Evolutionary conservation across 2,888 invertebrate genomes (phyloP).

Genomic region (Conistra vaccinii): DNA sequence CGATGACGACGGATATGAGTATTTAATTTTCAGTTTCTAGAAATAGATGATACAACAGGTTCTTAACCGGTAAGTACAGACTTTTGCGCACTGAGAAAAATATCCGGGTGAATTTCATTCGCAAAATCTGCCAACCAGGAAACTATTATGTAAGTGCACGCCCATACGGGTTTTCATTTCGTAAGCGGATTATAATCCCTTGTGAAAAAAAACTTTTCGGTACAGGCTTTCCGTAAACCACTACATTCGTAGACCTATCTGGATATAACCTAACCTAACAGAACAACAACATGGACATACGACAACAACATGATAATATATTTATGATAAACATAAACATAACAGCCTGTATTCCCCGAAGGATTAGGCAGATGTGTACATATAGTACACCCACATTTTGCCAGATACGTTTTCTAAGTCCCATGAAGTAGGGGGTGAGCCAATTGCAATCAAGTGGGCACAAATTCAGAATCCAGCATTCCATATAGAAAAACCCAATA

Average conservation of each 20-base stretch:
- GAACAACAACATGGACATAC: too few species aligned
- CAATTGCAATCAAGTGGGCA: too few species aligned
- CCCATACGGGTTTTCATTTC: background rate
- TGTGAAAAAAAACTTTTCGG: background rate
- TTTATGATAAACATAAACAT: too few species aligned
- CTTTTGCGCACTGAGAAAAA: background rate
- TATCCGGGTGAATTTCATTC: background rate
- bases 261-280: background rate
- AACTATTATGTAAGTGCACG: background rate
- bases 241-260: background rate
- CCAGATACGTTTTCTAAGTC: too few species aligned
- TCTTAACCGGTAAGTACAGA: background rate
- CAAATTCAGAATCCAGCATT: too few species aligned
- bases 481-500: too few species aligned
- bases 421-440: too few species aligned
- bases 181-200: background rate
- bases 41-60: background rate
- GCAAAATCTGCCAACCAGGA: background rate
- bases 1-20: background rate
- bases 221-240: background rate
- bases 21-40: background rate
- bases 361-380: too few species aligned
- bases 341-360: too few species aligned
- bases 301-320: background rate
- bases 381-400: too few species aligned